phyloP scores from a whole-genome alignment of 2,888 invertebrate genomes.

The Ditula angustiorana region DNA sequence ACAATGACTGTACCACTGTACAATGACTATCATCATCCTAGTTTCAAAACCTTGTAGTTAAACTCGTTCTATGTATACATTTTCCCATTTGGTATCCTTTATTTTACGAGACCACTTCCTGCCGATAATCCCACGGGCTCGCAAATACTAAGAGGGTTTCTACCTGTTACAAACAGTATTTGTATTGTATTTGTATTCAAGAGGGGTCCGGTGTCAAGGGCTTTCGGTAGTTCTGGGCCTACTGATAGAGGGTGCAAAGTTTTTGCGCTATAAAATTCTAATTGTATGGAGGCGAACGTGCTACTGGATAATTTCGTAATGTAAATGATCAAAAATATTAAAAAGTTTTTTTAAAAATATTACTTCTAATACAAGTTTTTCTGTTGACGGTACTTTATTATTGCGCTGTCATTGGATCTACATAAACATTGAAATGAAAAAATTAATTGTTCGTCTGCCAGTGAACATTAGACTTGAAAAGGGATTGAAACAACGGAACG shows the following conservation, averaged over 20 bases:
- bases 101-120: slow-evolving; percentile 23
- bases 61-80: not conserved
- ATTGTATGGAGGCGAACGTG: not conserved
- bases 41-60: not conserved
- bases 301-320: no score
- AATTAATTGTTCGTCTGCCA: no score
- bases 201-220: slow-evolving; percentile 8
- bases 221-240: not conserved
- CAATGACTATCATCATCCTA: no score
- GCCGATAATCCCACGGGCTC: slow-evolving; percentile 15
- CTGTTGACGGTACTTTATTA: no score
- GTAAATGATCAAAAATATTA: no score
- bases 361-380: no score
- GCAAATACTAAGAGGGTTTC: slow-evolving; percentile 12
- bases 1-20: no score
- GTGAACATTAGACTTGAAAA: no score
- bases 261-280: not conserved
- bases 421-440: no score
- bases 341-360: no score
- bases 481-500: no score
- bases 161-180: slow-evolving; percentile 27
- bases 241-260: not conserved
- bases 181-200: slow-evolving; percentile 33
- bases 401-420: no score
- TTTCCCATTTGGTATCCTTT: slow-evolving; percentile 1